phyloP scores from a whole-genome alignment of 2,797 vertebrate species.

The Molossus alvarezi region DNA sequence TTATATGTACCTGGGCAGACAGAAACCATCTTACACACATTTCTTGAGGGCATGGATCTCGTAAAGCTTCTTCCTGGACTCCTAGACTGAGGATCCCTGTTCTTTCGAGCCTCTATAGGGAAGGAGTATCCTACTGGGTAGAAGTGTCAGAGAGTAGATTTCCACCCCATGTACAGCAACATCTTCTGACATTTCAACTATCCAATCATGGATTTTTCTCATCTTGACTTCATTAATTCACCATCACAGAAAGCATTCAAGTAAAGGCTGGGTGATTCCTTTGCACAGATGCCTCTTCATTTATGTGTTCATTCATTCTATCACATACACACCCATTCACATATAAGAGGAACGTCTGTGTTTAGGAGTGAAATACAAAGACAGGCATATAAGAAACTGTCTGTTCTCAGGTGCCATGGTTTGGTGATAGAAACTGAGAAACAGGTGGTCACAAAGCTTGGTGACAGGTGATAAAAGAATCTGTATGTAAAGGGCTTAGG shows the following conservation, averaged over 20 bases:
- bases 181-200: slow-evolving; percentile 20
- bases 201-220: neutral
- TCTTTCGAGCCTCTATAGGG: neutral
- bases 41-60: neutral
- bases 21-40: neutral
- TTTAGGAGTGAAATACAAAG: slow-evolving; percentile 17
- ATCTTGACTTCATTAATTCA: neutral
- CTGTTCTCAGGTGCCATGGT: neutral
- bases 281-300: slow-evolving; percentile 25
- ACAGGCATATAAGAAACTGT: slow-evolving; percentile 2
- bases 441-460: neutral
- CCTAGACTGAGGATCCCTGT: neutral
- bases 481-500: neutral
- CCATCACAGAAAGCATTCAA: neutral
- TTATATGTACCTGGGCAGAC: neutral
- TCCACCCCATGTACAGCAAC: slow-evolving; percentile 12
- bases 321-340: neutral
- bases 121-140: neutral
- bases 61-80: neutral
- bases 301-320: slow-evolving; percentile 17
- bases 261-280: neutral
- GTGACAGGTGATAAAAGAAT: neutral
- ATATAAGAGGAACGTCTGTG: slow-evolving; percentile 23
- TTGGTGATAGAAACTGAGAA: slow-evolving; percentile 52
- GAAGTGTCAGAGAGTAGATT: slow-evolving; percentile 47